These are phyloP conservation scores for Crotalus viridis DNA, from an alignment of 2,113 vertebrate genomes.

Conservation along the genomic window DNA sequence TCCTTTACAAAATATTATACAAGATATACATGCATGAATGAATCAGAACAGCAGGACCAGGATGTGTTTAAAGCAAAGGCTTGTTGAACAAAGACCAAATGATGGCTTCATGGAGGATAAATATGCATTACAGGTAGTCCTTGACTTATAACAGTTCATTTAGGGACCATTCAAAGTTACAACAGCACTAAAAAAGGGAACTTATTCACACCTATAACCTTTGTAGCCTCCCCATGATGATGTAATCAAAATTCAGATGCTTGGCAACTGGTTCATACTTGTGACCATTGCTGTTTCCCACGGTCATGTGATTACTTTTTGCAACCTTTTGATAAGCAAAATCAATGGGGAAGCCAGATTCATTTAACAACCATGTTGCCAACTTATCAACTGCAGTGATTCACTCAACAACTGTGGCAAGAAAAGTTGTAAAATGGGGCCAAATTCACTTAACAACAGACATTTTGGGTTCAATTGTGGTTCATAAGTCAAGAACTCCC, in stretches of 20 bases:
- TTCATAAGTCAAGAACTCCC: not conserved
- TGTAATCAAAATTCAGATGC: not conserved
- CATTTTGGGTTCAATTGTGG: not conserved
- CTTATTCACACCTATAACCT: not conserved
- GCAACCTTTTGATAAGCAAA: not conserved
- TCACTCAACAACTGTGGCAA: not conserved
- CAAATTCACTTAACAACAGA: not conserved
- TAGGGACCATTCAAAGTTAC: not conserved
- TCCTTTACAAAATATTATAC: conserved; percentile 10
- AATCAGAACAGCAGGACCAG: not conserved
- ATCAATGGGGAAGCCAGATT: not conserved
- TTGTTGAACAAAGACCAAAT: not conserved
- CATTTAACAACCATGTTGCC: not conserved
- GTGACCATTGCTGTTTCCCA: not conserved
- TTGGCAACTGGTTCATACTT: not conserved
- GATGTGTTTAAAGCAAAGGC: conserved; percentile 14
- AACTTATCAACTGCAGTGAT: not conserved
- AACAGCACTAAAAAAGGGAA: not conserved
- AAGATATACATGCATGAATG: conserved; percentile 12
- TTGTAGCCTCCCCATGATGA: not conserved
- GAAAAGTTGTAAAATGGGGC: not conserved
- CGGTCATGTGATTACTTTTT: not conserved
- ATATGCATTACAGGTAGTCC: not conserved
- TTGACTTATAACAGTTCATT: not conserved
- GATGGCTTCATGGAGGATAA: not conserved